Percentiles rank a stretch among this genome's conserved stretches.
Evolutionary conservation across 2,797 vertebrate species (phyloP).

Genomic region (Clarias platycephalus): DNA sequence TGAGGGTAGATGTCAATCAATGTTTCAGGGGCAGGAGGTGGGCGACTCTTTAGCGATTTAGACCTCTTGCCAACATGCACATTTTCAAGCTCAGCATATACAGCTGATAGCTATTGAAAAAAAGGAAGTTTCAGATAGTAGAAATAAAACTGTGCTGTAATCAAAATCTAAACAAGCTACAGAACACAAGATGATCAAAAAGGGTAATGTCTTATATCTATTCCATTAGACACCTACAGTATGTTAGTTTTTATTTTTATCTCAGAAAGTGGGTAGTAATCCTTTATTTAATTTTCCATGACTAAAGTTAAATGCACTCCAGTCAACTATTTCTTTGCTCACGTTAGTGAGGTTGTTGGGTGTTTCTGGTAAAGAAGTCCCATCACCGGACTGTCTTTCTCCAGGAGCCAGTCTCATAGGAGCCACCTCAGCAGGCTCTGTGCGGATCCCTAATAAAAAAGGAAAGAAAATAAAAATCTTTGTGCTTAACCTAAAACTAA

Average conservation of each 20-base stretch:
- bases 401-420: slow-evolving; percentile 84
- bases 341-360: slow-evolving; percentile 97
- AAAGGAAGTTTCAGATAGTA: background rate
- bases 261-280: background rate
- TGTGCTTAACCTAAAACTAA: background rate
- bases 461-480: too few relatives aligned
- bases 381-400: slow-evolving; percentile 94
- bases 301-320: background rate
- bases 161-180: background rate
- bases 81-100: slow-evolving; percentile 92
- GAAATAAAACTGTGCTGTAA: background rate
- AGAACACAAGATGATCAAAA: background rate
- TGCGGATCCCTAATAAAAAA: slow-evolving; percentile 65
- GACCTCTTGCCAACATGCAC: slow-evolving; percentile 85
- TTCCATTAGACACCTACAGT: background rate
- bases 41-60: slow-evolving; percentile 77
- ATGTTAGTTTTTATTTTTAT: background rate
- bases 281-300: background rate
- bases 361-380: slow-evolving; percentile 94
- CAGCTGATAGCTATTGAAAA: slow-evolving; percentile 84
- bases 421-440: slow-evolving; percentile 79
- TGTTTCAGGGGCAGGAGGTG: slow-evolving; percentile 78
- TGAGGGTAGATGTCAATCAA: slow-evolving; percentile 71
- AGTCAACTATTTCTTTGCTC: slow-evolving; percentile 46
- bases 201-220: background rate